Evolutionary conservation across 2,888 invertebrate genomes (phyloP).

Genomic region (Plemyria rubiginata): DNA sequence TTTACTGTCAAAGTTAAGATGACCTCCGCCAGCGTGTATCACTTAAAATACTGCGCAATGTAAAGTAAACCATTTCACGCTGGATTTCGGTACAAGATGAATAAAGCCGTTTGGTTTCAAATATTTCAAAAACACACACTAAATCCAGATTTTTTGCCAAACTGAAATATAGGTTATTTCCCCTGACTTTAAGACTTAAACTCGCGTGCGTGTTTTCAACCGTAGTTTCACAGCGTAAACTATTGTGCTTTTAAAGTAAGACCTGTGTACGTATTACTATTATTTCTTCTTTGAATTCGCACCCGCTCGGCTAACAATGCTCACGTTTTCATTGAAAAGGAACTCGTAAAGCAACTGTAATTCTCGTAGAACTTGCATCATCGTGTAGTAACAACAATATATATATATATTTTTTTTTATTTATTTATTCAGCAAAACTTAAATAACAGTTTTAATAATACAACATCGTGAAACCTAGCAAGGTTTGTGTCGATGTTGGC

Average conservation of each 20-base stretch:
- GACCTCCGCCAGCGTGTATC: conserved; percentile 34
- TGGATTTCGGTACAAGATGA: neutral
- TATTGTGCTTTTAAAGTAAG: neutral
- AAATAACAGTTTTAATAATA: no score
- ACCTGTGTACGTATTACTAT: neutral
- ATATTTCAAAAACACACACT: neutral
- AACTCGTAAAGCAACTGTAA: conserved; percentile 27
- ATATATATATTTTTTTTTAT: no score
- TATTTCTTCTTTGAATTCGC: conserved; percentile 1
- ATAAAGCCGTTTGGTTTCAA: neutral
- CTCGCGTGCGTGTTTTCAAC: neutral
- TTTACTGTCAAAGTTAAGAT: conserved; percentile 67
- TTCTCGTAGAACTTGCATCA: conserved; percentile 13
- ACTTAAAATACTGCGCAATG: neutral
- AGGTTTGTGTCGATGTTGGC: no score
- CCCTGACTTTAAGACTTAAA: neutral
- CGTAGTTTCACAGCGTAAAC: neutral
- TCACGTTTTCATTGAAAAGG: conserved; percentile 17
- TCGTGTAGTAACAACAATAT: conserved; percentile 18
- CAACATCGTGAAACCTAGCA: no score
- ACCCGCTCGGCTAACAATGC: conserved; percentile 10
- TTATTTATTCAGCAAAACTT: no score
- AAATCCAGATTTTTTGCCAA: neutral
- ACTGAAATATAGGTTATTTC: no score
- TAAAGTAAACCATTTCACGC: conserved; percentile 1